Percentiles rank a stretch among this genome's conserved stretches.
Conservation (phyloP, 2,113 vertebrate species). For the Arothron firmamentum region DNA sequence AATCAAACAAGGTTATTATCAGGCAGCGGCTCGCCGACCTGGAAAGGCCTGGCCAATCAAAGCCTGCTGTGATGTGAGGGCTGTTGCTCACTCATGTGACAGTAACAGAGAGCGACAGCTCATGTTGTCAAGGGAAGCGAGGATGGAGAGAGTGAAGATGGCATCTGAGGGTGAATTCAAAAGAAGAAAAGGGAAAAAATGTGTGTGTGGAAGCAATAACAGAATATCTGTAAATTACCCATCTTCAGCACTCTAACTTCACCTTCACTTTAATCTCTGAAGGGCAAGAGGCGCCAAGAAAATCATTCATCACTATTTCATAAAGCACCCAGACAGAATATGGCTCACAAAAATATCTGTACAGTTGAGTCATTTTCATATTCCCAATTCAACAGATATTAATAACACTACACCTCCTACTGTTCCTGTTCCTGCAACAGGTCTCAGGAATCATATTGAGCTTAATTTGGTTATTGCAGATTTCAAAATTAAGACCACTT, state of each 20-base stretch:
- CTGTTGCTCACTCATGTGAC: slow-evolving; percentile 71
- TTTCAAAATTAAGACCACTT: slow-evolving; percentile 24
- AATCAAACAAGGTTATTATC: slow-evolving; percentile 81
- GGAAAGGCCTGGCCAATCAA: slow-evolving; percentile 81
- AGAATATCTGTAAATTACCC: slow-evolving; percentile 44
- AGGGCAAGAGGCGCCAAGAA: slow-evolving; percentile 24
- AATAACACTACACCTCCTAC: slow-evolving; percentile 40
- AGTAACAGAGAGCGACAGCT: slow-evolving; percentile 81
- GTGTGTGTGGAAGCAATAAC: slow-evolving; percentile 39
- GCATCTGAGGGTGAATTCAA: slow-evolving; percentile 47
- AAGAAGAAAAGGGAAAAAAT: slow-evolving; percentile 27
- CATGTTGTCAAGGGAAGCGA: slow-evolving; percentile 56
- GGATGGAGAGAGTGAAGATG: slow-evolving; percentile 44
- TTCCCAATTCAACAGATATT: slow-evolving; percentile 47
- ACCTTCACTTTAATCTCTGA: slow-evolving; percentile 36
- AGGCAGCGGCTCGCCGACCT: slow-evolving; percentile 82
- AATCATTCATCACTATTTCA: not conserved
- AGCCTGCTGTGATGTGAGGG: slow-evolving; percentile 68
- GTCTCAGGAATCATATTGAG: slow-evolving; percentile 34
- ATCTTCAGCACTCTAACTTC: slow-evolving; percentile 31
- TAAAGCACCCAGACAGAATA: not conserved
- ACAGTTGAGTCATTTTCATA: slow-evolving; percentile 32
- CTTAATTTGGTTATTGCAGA: slow-evolving; percentile 51
- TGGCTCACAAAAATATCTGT: too few relatives aligned
- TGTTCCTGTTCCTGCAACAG: slow-evolving; percentile 56